Percentiles rank a stretch among this genome's conserved stretches.
phyloP scores from a whole-genome alignment of 1,140 invertebrate species.

The Hylaeus anthracinus region DNA sequence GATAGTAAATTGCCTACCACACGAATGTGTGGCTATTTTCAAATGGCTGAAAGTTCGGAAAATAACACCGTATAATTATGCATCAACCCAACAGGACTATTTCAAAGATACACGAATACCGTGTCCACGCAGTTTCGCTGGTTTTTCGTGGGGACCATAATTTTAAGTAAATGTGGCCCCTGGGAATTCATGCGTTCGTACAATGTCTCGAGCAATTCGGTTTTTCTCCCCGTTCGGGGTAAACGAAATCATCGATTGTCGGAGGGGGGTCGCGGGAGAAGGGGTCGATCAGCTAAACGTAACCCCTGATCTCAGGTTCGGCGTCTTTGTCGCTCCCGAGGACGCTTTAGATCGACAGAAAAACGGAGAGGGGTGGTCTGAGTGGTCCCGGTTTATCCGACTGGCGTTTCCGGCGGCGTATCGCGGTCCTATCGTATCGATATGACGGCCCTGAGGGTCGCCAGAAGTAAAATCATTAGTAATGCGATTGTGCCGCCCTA shows the following conservation, averaged over 20 bases:
- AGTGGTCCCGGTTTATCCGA: constrained; percentile 66
- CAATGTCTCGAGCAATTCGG: constrained; percentile 16
- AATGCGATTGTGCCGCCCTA: constrained; percentile 72
- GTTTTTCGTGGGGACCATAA: constrained; percentile 1
- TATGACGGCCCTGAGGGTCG: constrained; percentile 73
- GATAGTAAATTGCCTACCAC: no score
- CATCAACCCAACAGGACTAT: no score
- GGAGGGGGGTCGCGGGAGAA: constrained; percentile 39
- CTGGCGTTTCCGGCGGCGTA: constrained; percentile 69
- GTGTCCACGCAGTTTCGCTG: no score
- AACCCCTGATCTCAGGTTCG: constrained; percentile 62
- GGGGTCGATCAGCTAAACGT: constrained; percentile 72
- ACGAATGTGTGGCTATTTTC: no score
- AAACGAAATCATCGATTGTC: constrained; percentile 75
- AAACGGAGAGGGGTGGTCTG: constrained; percentile 37
- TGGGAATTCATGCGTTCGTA: constrained; percentile 29
- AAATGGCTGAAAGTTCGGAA: no score
- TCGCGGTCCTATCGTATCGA: constrained; percentile 72
- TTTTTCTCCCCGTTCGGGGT: constrained; percentile 61
- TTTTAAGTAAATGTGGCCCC: constrained; percentile 39
- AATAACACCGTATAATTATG: no score
- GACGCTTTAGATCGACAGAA: constrained; percentile 29
- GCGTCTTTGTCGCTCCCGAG: constrained; percentile 6
- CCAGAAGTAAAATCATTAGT: constrained; percentile 76
- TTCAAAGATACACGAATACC: no score